Evolutionary conservation across 2,113 vertebrate species (phyloP).

Genomic region (Chaenocephalus aceratus): DNA sequence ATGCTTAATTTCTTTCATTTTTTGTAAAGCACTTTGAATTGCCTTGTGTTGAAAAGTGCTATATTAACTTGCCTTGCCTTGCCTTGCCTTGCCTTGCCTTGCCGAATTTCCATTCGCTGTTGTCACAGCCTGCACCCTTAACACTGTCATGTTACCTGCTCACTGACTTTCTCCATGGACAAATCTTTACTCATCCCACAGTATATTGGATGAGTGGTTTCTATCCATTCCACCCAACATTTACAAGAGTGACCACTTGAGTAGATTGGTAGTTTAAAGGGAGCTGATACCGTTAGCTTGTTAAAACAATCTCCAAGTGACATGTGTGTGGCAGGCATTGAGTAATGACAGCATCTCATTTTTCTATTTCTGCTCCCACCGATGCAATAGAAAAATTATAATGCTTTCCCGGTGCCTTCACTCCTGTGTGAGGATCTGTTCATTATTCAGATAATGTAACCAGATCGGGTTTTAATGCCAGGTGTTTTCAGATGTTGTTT

Average conservation of each 20-base stretch:
- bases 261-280: background rate
- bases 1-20: too few relatives aligned
- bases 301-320: background rate
- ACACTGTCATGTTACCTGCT: conserved; percentile 39
- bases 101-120: conserved; percentile 37
- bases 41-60: too few relatives aligned
- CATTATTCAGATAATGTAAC: background rate
- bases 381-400: background rate
- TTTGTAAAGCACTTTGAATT: too few relatives aligned
- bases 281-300: background rate
- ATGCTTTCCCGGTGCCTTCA: background rate
- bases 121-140: conserved; percentile 60
- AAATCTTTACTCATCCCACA: conserved; percentile 1
- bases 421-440: background rate
- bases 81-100: too few relatives aligned
- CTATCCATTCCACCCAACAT: background rate
- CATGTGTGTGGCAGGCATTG: background rate
- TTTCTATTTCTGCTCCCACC: background rate
- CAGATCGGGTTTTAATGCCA: background rate
- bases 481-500: background rate
- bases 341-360: too few relatives aligned
- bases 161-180: conserved; percentile 23
- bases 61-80: too few relatives aligned
- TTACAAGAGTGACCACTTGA: background rate
- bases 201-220: conserved; percentile 1